Evolutionary conservation across 2,797 vertebrate species (phyloP).

Genomic region (Coregonus suidteri): DNA sequence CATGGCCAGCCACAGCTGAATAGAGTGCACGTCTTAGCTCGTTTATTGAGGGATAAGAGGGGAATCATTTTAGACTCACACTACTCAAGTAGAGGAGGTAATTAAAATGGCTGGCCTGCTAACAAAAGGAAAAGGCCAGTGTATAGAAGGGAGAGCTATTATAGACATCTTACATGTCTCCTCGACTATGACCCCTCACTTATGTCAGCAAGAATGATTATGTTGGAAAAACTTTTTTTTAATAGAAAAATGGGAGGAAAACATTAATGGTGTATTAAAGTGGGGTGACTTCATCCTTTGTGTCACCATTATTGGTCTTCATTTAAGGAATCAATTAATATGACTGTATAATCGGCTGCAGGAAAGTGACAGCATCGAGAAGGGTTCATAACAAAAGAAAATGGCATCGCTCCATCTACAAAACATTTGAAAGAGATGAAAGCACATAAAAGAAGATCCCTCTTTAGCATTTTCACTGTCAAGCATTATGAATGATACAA

Average conservation of each 20-base stretch:
- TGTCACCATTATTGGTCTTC: constrained; percentile 32
- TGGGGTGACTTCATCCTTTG: constrained; percentile 46
- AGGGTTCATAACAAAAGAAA: constrained; percentile 28
- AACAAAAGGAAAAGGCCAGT: constrained; percentile 10
- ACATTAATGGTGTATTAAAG: constrained; percentile 29
- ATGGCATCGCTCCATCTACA: constrained; percentile 10
- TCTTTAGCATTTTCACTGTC: constrained; percentile 21
- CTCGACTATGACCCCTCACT: constrained; percentile 18
- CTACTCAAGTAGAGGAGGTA: constrained; percentile 21
- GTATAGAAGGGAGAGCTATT: constrained; percentile 11
- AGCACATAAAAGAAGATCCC: constrained; percentile 18
- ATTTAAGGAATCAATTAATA: constrained; percentile 50
- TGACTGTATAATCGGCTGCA: constrained; percentile 44
- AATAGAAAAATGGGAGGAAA: constrained; percentile 6
- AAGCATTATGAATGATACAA: constrained; percentile 13
- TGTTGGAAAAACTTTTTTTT: constrained; percentile 42
- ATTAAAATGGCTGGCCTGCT: constrained; percentile 28
- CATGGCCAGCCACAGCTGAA: constrained; percentile 25
- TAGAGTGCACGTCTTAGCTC: constrained; percentile 26
- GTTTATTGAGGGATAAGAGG: constrained; percentile 19
- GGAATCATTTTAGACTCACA: constrained; percentile 33
- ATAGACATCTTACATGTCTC: background rate
- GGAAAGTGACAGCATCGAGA: constrained; percentile 44
- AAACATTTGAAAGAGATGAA: constrained; percentile 33
- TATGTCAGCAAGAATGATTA: constrained; percentile 53